phyloP scores from a whole-genome alignment of 2,113 vertebrate species.

The Hemichromis elongatus region DNA sequence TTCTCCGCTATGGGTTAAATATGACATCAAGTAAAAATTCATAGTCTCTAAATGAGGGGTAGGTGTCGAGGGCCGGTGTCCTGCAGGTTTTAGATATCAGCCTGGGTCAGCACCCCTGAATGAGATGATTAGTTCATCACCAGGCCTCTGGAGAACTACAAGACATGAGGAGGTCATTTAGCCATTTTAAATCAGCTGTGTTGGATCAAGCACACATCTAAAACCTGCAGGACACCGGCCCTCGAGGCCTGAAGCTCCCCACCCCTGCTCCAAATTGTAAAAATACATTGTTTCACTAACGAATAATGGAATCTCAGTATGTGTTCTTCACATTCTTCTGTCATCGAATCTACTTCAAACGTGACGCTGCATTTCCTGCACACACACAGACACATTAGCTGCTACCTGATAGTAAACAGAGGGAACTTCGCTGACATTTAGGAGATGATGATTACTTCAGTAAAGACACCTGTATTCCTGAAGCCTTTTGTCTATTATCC shows the following conservation, averaged over 20 bases:
- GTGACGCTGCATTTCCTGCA: not conserved
- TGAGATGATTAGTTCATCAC: not conserved
- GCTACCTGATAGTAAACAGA: not conserved
- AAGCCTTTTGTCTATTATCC: not conserved
- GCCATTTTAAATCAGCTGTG: not conserved
- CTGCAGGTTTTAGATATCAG: rapidly evolving
- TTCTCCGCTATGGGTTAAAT: not conserved
- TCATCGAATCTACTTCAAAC: not conserved
- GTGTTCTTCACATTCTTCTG: not conserved
- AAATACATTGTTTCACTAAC: not conserved
- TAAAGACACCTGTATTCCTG: not conserved
- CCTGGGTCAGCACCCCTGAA: not conserved
- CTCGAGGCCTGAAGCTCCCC: not conserved
- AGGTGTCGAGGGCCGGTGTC: rapidly evolving
- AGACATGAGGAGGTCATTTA: rapidly evolving
- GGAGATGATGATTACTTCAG: not conserved
- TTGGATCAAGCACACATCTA: not conserved
- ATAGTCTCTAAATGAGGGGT: not conserved
- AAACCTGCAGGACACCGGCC: not conserved
- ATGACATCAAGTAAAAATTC: not conserved
- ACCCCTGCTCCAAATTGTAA: not conserved
- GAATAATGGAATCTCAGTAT: not conserved
- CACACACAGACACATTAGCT: not conserved
- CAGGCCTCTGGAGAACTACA: not conserved
- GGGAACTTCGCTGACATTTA: not conserved